Percentiles rank a stretch among this genome's conserved stretches.
These are phyloP conservation scores for Nothobranchius kuhntae DNA, from an alignment of 2,113 vertebrate genomes.

Conservation along the genomic window DNA sequence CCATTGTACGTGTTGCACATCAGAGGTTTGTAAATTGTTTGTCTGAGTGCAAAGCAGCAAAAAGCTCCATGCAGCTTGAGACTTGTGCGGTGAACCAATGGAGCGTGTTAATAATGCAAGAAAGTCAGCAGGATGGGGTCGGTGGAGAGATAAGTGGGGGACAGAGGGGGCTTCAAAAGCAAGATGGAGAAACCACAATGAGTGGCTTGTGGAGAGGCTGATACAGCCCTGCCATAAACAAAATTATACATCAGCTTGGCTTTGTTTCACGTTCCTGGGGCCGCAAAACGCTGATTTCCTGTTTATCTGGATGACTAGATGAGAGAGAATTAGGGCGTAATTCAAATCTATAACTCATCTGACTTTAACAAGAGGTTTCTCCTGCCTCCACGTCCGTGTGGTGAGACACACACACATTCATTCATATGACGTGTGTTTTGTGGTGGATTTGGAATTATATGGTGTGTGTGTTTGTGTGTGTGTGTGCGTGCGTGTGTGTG, in stretches of 20 bases:
- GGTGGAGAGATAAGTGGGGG: slow-evolving; percentile 33
- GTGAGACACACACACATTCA: slow-evolving; percentile 20
- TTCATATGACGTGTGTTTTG: slow-evolving; percentile 32
- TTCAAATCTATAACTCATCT: slow-evolving; percentile 42
- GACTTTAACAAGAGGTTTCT: slow-evolving; percentile 30
- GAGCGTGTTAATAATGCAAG: slow-evolving; percentile 36
- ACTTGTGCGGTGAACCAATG: slow-evolving; percentile 26
- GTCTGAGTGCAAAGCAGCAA: slow-evolving; percentile 30
- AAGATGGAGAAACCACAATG: slow-evolving; percentile 45
- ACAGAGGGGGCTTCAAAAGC: slow-evolving; percentile 14
- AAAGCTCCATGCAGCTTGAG: slow-evolving; percentile 21
- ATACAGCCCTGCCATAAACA: slow-evolving; percentile 59
- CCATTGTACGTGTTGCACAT: slow-evolving; percentile 32
- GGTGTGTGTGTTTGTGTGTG: neutral
- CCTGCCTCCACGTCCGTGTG: slow-evolving; percentile 35
- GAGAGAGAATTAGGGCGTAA: slow-evolving; percentile 13
- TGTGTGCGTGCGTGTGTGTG: no score
- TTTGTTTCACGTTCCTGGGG: slow-evolving; percentile 48
- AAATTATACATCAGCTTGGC: slow-evolving; percentile 63
- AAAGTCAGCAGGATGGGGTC: slow-evolving; percentile 38
- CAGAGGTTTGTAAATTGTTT: slow-evolving; percentile 54
- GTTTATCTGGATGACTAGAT: slow-evolving; percentile 53
- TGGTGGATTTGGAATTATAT: slow-evolving; percentile 21
- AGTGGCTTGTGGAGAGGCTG: slow-evolving; percentile 48
- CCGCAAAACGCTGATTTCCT: slow-evolving; percentile 58